Evolutionary conservation across 1,140 invertebrate species (phyloP).

Genomic region (Teleogryllus occipitalis): DNA sequence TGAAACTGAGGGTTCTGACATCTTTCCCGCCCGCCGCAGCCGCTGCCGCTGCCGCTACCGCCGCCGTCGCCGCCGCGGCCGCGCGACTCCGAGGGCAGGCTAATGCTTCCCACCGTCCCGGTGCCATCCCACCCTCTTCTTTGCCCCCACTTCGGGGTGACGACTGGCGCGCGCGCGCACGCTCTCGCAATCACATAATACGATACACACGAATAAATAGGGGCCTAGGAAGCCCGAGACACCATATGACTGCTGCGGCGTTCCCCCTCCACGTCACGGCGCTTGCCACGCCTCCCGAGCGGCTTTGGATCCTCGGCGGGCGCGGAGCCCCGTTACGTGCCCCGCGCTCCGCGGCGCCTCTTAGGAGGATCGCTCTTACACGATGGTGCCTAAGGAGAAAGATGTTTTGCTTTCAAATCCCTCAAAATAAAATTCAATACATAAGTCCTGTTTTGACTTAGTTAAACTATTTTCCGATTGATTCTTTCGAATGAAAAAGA

Average conservation of each 20-base stretch:
- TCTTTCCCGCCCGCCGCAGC: neutral
- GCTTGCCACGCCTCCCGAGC: neutral
- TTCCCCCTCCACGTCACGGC: neutral
- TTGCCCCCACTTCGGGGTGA: neutral
- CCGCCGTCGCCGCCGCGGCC: neutral
- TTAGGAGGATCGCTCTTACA: too few species aligned
- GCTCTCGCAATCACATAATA: neutral
- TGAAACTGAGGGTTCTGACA: neutral
- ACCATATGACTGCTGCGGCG: neutral
- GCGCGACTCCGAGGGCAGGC: neutral
- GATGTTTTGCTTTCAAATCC: too few species aligned
- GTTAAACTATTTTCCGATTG: too few species aligned
- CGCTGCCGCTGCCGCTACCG: neutral
- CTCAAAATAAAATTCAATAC: too few species aligned
- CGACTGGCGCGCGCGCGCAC: neutral
- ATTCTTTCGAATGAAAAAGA: too few species aligned
- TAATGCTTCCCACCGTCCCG: neutral
- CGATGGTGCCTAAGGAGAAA: too few species aligned
- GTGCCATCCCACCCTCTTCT: slow-evolving; percentile 3
- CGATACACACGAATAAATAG: slow-evolving; percentile 4
- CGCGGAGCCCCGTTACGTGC: neutral
- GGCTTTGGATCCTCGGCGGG: slow-evolving; percentile 2
- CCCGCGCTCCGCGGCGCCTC: too few species aligned
- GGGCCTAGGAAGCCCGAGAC: neutral
- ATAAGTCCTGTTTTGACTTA: too few species aligned